Percentiles rank a stretch among this genome's conserved stretches.
phyloP scores from a whole-genome alignment of 2,113 vertebrate species.

The Oryzias celebensis region DNA sequence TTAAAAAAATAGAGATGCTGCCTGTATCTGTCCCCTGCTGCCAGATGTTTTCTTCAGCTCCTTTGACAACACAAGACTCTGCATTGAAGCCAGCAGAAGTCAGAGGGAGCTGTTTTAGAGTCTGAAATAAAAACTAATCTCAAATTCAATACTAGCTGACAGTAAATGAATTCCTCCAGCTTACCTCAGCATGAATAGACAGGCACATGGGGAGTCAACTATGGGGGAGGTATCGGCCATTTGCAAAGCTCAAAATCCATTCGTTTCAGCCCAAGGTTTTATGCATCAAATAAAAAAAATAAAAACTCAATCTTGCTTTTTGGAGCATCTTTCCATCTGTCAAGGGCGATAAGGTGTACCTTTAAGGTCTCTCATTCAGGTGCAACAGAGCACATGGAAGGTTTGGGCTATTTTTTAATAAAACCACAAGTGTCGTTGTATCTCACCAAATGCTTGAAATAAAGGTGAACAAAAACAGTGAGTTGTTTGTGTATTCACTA shows the following conservation, averaged over 20 bases:
- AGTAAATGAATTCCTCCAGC: constrained; percentile 91
- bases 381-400: constrained; percentile 26
- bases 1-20: constrained; percentile 32
- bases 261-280: constrained; percentile 76
- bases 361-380: constrained; percentile 64
- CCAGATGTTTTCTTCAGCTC: constrained; percentile 45
- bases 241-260: constrained; percentile 74
- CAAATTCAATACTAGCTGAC: constrained; percentile 92
- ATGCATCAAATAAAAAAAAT: constrained; percentile 77
- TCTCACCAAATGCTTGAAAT: constrained; percentile 11
- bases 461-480: too few species aligned
- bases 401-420: constrained; percentile 18
- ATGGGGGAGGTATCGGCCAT: constrained; percentile 61
- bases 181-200: constrained; percentile 95
- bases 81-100: constrained; percentile 59
- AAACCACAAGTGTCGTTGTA: constrained; percentile 16
- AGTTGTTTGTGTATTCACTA: not conserved
- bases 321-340: constrained; percentile 69
- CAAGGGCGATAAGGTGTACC: constrained; percentile 66
- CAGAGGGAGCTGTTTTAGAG: constrained; percentile 82
- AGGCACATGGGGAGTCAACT: constrained; percentile 70
- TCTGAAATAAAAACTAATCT: constrained; percentile 92
- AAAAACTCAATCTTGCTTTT: constrained; percentile 70
- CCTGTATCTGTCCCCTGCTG: constrained; percentile 62
- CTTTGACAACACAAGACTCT: constrained; percentile 55